Base-by-base conservation (phyloP, 1,140 invertebrate genomes). In the Sipha flava region DNA sequence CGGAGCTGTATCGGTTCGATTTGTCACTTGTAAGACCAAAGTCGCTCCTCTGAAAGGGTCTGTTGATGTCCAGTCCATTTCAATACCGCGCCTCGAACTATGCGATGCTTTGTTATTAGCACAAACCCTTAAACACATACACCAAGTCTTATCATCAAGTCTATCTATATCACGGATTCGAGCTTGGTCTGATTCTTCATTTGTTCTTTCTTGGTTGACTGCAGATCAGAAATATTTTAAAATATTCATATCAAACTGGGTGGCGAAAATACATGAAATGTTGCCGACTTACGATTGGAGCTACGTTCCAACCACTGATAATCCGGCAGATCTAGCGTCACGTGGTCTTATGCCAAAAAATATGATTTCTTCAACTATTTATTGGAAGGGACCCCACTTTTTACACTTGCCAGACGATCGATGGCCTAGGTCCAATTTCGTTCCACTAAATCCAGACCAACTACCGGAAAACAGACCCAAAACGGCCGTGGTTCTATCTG, bases 291-390 rank as follows among this genome's bases (percentile, higher is more conserved):
- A 75, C 7, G 23, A 12, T 6, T 87, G 86, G 85, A 75, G 77
- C 47, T 84, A 87, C 81, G 83, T 87, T 9, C 80, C 82, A 16
- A 83, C 83, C 7, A n/a, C 73, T 47, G 62, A 83, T 23, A 88
- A 88, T 82, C 85, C 86, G 2, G 86, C 85, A 6, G 87, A 88
- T 82, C 81, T 82, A 2, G 82, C 85, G 3, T 85, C 85, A 12
- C 80, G 86, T n/a, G 84, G 85, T 14, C 18, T n/a, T 6, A 5
- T 37, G 37, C 37, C 37, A 9, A 37, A 37, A 9, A 5, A 3
- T 37, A 9, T 9, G 9, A 9, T 37, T 9, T 37, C 9, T 3
- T 37, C 37, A 9, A 37, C 37, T 9, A 37, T 37, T 9, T 37
- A 37, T 37, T 37, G 37, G 37, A 37, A 37, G 9, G 9, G 3